Evolutionary conservation across 2,797 vertebrate species (phyloP).

Genomic region (Pygocentrus nattereri): DNA sequence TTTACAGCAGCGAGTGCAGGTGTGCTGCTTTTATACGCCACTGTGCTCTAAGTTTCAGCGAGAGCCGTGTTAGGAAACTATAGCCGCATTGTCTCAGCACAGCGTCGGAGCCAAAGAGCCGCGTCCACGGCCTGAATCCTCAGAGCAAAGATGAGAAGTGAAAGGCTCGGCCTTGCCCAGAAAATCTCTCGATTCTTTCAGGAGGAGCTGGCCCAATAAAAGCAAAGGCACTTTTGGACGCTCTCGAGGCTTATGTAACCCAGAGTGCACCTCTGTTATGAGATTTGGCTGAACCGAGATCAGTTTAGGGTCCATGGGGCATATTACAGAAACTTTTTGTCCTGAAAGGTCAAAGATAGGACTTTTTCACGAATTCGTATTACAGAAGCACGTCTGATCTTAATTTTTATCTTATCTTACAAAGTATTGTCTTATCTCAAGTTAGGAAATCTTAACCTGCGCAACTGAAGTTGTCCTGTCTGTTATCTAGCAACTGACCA

Average conservation of each 20-base stretch:
- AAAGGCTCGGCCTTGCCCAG: slow-evolving; percentile 41
- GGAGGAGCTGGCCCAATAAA: slow-evolving; percentile 47
- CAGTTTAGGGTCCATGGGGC: slow-evolving; percentile 26
- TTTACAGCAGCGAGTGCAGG: slow-evolving; percentile 48
- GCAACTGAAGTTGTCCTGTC: no score
- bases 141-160: slow-evolving; percentile 47
- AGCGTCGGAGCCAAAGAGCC: slow-evolving; percentile 41
- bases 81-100: slow-evolving; percentile 51
- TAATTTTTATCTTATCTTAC: no score
- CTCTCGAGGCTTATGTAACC: slow-evolving; percentile 42
- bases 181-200: slow-evolving; percentile 50
- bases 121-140: slow-evolving; percentile 37
- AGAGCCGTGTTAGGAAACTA: slow-evolving; percentile 51
- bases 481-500: no score
- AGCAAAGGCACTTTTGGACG: slow-evolving; percentile 40
- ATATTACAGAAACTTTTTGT: no score
- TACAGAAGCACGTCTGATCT: no score
- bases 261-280: slow-evolving; percentile 46
- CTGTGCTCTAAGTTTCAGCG: slow-evolving; percentile 45
- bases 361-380: no score
- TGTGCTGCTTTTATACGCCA: slow-evolving; percentile 41
- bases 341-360: no score
- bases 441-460: no score
- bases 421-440: no score
- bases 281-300: slow-evolving; percentile 39